Base-by-base conservation (phyloP, 2,113 vertebrate species). In the Bothrops jararaca region DNA sequence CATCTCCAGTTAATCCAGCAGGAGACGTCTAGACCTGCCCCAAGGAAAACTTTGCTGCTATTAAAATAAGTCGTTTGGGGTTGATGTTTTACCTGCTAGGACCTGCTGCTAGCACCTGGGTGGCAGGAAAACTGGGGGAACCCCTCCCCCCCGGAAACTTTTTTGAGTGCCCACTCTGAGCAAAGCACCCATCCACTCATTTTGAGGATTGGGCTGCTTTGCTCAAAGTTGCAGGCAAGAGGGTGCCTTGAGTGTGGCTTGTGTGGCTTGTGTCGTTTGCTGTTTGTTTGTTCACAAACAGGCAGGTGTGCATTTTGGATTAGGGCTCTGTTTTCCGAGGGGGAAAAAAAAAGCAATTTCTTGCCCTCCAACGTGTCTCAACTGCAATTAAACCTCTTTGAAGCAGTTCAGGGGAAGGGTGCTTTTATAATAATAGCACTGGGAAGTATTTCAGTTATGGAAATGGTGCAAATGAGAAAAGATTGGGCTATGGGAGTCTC, bases 21-120 rank as follows among this genome's bases (percentile, higher is more conserved):
- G 60, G 91, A 92, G 91, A 89, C 87, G 91, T 92, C 91, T 89
- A 92, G 91, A 92, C 91, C 91, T 92, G 91, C 91, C 91, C 60
- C 4, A 34, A 24, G 56, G 58, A 92, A 56, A 74, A 23, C 50
- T 22, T 92, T 56, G 60, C 58, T n/a, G 50, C 90, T 58, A n/a
- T 89, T 89, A 92, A 92, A 92, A 74, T 13, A 29, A 92, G 86
- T 45, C 22, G 3, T 89, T 92, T 1, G 3, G 60, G 52, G 86
- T 89, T 89, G 91, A 80, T 80, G 91, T 89, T 89, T 92, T 92
- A 92, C 91, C 91, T 92, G 91, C 34, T 2, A 0, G 39, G 91
- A 48, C 86, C 34, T 92, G 86, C 86, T 54, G 12, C 48, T 18
- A 74, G 15, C 4, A 24, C 52, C 34, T 56, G 60, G 50, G 52